A percentile compares a stretch with the other conserved stretches of the same genome.
phyloP scores from a whole-genome alignment of 2,797 vertebrate species.

The Brachyalestes nurse region DNA sequence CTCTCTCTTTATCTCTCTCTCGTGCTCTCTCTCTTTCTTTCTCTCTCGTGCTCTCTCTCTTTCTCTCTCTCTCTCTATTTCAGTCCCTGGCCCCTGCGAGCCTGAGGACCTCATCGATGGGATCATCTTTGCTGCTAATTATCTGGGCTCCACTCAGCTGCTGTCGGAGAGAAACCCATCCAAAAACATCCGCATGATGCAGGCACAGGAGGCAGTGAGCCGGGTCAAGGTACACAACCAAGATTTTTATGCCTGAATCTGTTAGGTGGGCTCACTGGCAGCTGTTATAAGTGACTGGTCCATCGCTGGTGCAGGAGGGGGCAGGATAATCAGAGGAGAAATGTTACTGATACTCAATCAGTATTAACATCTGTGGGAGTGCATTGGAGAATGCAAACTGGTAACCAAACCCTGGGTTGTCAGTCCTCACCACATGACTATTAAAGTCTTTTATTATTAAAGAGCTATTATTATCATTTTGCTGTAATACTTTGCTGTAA shows the following conservation, averaged over 20 bases:
- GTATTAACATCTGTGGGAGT: no score
- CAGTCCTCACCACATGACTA: not conserved
- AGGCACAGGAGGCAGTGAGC: slow-evolving; percentile 95
- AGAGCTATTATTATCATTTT: no score
- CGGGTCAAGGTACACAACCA: slow-evolving; percentile 84
- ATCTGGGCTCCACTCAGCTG: slow-evolving; percentile 95
- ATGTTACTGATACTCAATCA: not conserved
- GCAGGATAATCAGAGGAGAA: not conserved
- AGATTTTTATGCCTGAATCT: not conserved
- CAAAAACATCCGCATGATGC: slow-evolving; percentile 94
- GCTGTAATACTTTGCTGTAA: no score
- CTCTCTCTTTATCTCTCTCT: not conserved
- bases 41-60: slow-evolving; percentile 24
- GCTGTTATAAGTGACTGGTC: no score
- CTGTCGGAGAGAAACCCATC: slow-evolving; percentile 94
- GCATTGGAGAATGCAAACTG: not conserved
- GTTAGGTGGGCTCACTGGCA: not conserved
- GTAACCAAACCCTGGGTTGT: not conserved
- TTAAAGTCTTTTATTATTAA: no score
- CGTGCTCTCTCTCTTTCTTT: slow-evolving; percentile 28
- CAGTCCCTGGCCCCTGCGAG: slow-evolving; percentile 97
- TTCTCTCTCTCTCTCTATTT: slow-evolving; percentile 4
- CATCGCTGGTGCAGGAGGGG: no score
- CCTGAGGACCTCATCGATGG: slow-evolving; percentile 86
- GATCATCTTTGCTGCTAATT: slow-evolving; percentile 98